Conservation (phyloP, 2,888 invertebrate genomes). For the Pterostichus madidus region DNA sequence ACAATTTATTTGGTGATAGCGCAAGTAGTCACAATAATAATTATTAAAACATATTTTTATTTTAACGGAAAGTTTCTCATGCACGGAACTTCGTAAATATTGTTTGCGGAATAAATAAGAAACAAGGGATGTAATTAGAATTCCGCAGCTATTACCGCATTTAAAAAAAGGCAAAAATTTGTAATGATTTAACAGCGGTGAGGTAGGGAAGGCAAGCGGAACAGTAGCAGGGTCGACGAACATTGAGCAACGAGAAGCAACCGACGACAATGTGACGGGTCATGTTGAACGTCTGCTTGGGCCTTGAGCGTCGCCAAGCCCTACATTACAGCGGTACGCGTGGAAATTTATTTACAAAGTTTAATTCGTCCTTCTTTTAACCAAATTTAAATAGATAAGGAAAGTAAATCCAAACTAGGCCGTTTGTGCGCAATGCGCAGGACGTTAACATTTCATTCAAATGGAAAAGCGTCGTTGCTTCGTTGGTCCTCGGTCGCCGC, state of each 20-base stretch:
- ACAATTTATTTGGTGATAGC: no score
- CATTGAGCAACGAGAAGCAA: constrained; percentile 29
- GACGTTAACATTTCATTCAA: constrained; percentile 35
- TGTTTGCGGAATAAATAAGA: neutral
- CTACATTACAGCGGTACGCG: constrained; percentile 45
- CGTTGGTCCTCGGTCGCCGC: neutral
- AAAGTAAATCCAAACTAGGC: constrained; percentile 53
- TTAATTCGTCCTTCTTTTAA: constrained; percentile 61
- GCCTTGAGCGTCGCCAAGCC: constrained; percentile 28
- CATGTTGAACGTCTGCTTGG: constrained; percentile 30
- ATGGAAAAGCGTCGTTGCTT: constrained; percentile 18
- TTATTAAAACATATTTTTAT: no score
- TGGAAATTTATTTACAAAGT: constrained; percentile 60
- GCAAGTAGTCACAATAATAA: no score
- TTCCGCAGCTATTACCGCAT: constrained; percentile 42
- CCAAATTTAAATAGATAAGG: constrained; percentile 62
- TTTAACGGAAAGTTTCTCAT: no score
- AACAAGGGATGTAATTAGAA: constrained; percentile 22
- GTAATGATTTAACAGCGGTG: constrained; percentile 48
- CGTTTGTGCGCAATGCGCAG: constrained; percentile 44
- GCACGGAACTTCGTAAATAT: no score
- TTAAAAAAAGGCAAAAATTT: constrained; percentile 40
- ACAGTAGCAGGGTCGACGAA: neutral
- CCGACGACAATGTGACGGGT: constrained; percentile 30
- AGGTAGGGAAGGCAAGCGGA: neutral